Evolutionary conservation across 1,140 invertebrate species (phyloP), one percentile per base, ranked within the genome.

Genomic region (Zaprionus inermis): DNA sequence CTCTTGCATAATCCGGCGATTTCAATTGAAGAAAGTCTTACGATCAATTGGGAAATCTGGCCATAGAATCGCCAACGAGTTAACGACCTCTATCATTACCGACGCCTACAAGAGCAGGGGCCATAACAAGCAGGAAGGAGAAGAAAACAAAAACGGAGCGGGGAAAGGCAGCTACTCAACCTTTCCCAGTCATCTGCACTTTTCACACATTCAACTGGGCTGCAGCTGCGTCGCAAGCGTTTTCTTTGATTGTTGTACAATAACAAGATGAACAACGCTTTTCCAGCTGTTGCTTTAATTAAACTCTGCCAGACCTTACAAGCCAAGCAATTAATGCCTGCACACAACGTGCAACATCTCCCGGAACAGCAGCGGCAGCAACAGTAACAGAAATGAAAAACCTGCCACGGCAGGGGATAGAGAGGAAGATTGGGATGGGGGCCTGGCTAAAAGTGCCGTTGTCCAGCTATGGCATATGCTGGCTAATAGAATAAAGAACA

Each of bases 291-390:
- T 79, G 83, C 73, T 88, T 86, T 86, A 86, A 86, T 86, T 88
- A 86, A 88, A 83, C 84, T 85, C 77, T 77, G 84, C 38, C 77
- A 86, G 76, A 83, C 72, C 69, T 69, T 79, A 86, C 83, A 86
- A 80, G 79, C 65, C 76, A 76, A 72, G 79, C 83, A 86, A 86
- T 86, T 86, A 86, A 86, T 80, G 83, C 83, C 74, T 67, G 66
- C 72, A 68, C 81, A 72, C 66, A 66, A 36, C 51, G 41, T 65
- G 51, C 80, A 58, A 70, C 55, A 72, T 30, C 41, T 14, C 44
- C 22, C 46, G 16, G 38, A 7, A 28, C 51, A 60, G 49, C 46
- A 41, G 32, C 72, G 32, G 28, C 34, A 64, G 52, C 5, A 58
- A 24, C 16, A 60, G 18, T 22, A 72, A 52, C 22, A 14, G 20